phyloP scores from a whole-genome alignment of 2,797 vertebrate species.

The Sebastes goodei region DNA sequence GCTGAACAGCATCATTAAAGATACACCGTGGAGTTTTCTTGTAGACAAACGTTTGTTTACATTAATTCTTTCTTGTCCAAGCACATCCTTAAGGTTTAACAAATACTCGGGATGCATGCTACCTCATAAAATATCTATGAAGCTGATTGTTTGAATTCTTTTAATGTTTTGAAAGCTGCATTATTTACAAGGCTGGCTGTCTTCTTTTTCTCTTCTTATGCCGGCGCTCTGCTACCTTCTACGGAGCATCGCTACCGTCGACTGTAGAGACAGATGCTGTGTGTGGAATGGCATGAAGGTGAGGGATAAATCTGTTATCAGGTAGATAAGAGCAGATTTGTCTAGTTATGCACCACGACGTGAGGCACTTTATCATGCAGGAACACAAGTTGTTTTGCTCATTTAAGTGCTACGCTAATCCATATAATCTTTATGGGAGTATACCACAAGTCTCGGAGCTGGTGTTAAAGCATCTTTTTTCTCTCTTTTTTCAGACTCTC shows the following conservation, averaged over 20 bases:
- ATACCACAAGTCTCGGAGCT: neutral
- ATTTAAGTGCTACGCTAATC: neutral
- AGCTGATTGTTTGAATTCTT: neutral
- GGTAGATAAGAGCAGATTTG: neutral
- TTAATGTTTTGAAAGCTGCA: neutral
- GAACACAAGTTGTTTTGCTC: neutral
- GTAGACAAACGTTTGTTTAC: neutral
- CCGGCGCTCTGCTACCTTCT: neutral
- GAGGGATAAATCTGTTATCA: neutral
- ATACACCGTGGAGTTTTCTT: neutral
- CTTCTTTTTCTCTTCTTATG: neutral
- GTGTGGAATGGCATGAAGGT: neutral
- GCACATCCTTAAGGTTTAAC: neutral
- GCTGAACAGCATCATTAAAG: slow-evolving; percentile 25
- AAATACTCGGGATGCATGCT: neutral
- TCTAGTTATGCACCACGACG: neutral
- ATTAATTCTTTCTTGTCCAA: neutral
- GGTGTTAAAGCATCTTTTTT: neutral
- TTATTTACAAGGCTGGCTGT: neutral
- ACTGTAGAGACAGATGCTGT: neutral
- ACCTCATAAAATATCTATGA: neutral
- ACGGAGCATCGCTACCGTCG: neutral
- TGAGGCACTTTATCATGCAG: neutral
- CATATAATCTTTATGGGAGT: neutral
- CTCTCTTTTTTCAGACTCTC: neutral